Evolutionary conservation across 2,888 invertebrate species (phyloP).

Genomic region (Ophraella communa): DNA sequence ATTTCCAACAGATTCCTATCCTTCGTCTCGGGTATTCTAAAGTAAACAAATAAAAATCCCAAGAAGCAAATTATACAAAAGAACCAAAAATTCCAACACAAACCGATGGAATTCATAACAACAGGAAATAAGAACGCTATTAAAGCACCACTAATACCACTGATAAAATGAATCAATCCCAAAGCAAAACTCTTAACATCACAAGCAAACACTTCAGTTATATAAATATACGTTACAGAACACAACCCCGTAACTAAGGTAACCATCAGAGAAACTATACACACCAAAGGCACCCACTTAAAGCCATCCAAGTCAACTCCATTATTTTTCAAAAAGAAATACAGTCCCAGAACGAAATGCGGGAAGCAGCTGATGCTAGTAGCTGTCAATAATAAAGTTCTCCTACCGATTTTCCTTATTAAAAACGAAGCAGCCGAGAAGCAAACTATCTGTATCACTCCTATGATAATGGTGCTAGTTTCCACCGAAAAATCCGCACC

Average conservation of each 20-base stretch:
- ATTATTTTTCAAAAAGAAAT: conserved; percentile 33
- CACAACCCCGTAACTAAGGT: conserved; percentile 74
- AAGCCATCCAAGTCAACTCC: conserved; percentile 53
- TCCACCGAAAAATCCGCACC: conserved; percentile 68
- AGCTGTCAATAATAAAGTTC: conserved; percentile 67
- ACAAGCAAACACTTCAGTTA: conserved; percentile 81
- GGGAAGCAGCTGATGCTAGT: conserved; percentile 68
- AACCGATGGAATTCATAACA: conserved; percentile 36
- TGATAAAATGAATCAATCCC: conserved; percentile 58
- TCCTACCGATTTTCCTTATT: conserved; percentile 77
- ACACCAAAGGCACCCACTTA: conserved; percentile 73
- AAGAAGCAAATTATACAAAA: conserved; percentile 37
- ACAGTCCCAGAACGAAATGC: conserved; percentile 30
- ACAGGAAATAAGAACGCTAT: conserved; percentile 42
- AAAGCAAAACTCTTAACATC: conserved; percentile 69
- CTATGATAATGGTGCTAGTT: conserved; percentile 76
- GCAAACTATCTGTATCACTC: conserved; percentile 74
- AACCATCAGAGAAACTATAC: conserved; percentile 74
- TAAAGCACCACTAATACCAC: conserved; percentile 34
- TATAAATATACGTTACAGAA: conserved; percentile 79
- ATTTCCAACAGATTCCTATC: conserved; percentile 38
- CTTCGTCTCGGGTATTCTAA: conserved; percentile 45
- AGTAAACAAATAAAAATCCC: conserved; percentile 38
- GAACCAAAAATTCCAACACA: conserved; percentile 41
- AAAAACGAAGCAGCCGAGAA: conserved; percentile 75